A percentile compares a stretch with the other conserved stretches of the same genome.
These are phyloP conservation scores for Melanogrammus aeglefinus DNA, from an alignment of 2,797 vertebrate species.

Conservation along the genomic window DNA sequence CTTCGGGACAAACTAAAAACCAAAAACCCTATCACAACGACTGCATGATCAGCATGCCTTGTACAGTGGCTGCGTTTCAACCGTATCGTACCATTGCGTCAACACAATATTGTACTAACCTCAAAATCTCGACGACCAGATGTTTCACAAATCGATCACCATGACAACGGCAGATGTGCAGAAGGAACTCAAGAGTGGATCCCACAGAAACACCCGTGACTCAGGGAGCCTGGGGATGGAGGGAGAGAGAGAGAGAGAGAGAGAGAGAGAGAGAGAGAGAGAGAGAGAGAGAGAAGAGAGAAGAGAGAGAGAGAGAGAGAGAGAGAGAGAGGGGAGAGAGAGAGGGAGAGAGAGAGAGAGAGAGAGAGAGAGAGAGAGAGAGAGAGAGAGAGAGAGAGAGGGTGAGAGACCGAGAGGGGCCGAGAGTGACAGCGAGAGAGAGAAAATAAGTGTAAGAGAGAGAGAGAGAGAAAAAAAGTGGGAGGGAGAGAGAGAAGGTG, in stretches of 20 bases:
- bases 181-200: neutral
- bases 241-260: neutral
- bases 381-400: constrained; percentile 7
- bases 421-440: too few relatives aligned
- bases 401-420: too few relatives aligned
- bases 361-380: constrained; percentile 36
- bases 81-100: neutral
- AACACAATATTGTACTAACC: too few relatives aligned
- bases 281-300: constrained; percentile 15
- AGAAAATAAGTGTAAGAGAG: constrained; percentile 33
- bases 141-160: neutral
- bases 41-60: too few relatives aligned
- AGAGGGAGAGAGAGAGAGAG: constrained; percentile 23
- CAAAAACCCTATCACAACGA: too few relatives aligned
- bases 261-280: too few relatives aligned
- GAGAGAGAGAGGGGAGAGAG: neutral
- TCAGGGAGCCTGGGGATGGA: neutral
- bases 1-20: too few relatives aligned
- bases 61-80: neutral
- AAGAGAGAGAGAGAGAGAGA: constrained; percentile 23
- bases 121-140: neutral
- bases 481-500: constrained; percentile 8
- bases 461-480: constrained; percentile 16
- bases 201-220: neutral
- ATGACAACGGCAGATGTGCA: neutral